Percentiles rank a stretch among this genome's conserved stretches.
Conservation (phyloP, 2,113 vertebrate genomes). For the Rhinoderma darwinii region DNA sequence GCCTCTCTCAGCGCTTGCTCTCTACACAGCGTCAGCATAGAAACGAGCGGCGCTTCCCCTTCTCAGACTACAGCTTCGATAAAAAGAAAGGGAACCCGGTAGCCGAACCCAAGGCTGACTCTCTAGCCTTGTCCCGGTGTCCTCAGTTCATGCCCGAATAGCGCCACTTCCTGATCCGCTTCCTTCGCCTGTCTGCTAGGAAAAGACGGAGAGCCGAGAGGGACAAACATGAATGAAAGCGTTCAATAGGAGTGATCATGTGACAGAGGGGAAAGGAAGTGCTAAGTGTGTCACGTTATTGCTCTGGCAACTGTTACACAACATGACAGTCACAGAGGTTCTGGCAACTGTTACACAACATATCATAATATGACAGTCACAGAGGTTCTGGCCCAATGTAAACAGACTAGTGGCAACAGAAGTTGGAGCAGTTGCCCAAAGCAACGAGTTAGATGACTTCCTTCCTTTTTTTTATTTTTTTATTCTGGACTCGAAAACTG, state of each 20-base stretch:
- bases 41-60: not conserved
- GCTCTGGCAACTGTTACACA: not conserved
- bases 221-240: not conserved
- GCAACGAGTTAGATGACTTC: too few species aligned
- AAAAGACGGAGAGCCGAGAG: conserved; percentile 14
- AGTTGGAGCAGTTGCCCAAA: too few species aligned
- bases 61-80: not conserved
- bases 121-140: not conserved
- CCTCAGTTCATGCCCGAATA: conserved; percentile 16
- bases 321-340: too few species aligned
- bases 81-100: not conserved
- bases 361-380: too few species aligned
- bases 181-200: not conserved
- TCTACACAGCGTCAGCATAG: not conserved
- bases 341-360: not conserved
- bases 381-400: too few species aligned
- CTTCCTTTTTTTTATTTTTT: too few species aligned
- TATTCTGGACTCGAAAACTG: too few species aligned
- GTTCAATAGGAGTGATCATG: not conserved
- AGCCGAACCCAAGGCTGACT: too few species aligned
- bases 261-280: not conserved
- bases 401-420: too few species aligned
- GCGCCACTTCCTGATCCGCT: conserved; percentile 37
- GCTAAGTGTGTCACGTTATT: not conserved
- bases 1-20: not conserved